Percentiles rank a stretch among this genome's conserved stretches.
phyloP scores from a whole-genome alignment of 2,888 invertebrate species.

The Rhabditoides inermis region DNA sequence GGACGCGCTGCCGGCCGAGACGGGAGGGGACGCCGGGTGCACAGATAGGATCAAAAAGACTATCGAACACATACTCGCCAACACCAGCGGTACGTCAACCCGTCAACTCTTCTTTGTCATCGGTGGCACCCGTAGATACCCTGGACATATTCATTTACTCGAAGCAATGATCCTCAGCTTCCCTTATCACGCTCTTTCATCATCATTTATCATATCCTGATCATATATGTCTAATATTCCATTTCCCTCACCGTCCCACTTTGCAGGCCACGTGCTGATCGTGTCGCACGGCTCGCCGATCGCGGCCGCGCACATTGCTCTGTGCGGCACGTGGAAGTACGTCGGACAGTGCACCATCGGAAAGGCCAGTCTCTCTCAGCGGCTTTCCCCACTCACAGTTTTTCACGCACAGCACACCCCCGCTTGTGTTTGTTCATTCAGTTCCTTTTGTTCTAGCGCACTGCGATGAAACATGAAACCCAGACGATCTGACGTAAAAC shows the following conservation, averaged over 20 bases:
- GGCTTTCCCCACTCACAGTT: too few species aligned
- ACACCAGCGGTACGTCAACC: conserved; percentile 20
- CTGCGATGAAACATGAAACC: too few species aligned
- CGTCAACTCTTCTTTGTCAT: not conserved
- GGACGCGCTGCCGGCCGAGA: conserved; percentile 23
- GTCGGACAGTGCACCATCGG: conserved; percentile 41
- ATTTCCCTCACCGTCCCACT: not conserved
- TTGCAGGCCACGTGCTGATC: conserved; percentile 36
- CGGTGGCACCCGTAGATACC: not conserved
- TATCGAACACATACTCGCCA: conserved; percentile 22
- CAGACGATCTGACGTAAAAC: too few species aligned
- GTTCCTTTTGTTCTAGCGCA: too few species aligned
- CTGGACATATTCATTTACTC: not conserved
- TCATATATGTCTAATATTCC: too few species aligned
- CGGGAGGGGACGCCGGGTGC: conserved; percentile 24
- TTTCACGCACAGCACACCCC: too few species aligned
- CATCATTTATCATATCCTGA: too few species aligned
- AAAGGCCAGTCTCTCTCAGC: conserved; percentile 2
- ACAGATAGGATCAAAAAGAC: conserved; percentile 23
- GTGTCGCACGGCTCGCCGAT: conserved; percentile 47
- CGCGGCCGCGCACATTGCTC: conserved; percentile 34
- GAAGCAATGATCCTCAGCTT: too few species aligned
- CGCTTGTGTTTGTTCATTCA: too few species aligned
- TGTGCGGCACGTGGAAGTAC: conserved; percentile 37
- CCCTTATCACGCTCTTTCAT: too few species aligned